Percentiles rank a stretch among this genome's conserved stretches.
phyloP scores from a whole-genome alignment of 2,888 invertebrate species.

The Mellilla xanthometata region DNA sequence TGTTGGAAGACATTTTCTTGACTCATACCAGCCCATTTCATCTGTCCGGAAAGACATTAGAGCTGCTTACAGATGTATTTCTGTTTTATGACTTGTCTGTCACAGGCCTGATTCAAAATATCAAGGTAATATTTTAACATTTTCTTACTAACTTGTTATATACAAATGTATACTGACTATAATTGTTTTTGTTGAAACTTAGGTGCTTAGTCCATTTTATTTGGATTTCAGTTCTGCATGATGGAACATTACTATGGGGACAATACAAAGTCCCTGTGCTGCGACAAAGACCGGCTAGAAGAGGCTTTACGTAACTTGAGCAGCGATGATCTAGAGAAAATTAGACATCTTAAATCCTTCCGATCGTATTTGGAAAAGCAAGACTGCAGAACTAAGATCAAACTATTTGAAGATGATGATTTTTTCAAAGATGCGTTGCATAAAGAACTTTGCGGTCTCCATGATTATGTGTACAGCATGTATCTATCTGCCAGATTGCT shows the following conservation, averaged over 20 bases:
- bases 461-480: constrained; percentile 85
- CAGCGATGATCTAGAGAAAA: constrained; percentile 83
- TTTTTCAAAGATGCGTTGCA: constrained; percentile 82
- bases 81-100: constrained; percentile 96
- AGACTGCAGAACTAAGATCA: constrained; percentile 79
- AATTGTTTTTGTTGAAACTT: too few species aligned
- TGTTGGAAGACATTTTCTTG: constrained; percentile 85
- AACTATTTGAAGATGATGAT: constrained; percentile 85
- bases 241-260: constrained; percentile 92
- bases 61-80: constrained; percentile 93
- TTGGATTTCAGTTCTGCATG: constrained; percentile 86
- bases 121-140: too few species aligned
- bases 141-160: too few species aligned
- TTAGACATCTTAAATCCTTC: constrained; percentile 87
- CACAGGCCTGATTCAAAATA: constrained; percentile 90
- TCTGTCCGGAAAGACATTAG: constrained; percentile 91
- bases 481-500: constrained; percentile 88
- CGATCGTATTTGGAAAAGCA: constrained; percentile 86
- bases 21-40: constrained; percentile 89
- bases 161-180: too few species aligned
- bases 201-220: too few species aligned
- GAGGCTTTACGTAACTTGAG: constrained; percentile 76
- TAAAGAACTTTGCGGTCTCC: constrained; percentile 84
- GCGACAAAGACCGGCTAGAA: constrained; percentile 75
- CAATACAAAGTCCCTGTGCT: constrained; percentile 87